Evolutionary conservation across 2,113 vertebrate species (phyloP), one percentile per base, ranked within the genome.

Genomic region (Macaca nemestrina): DNA sequence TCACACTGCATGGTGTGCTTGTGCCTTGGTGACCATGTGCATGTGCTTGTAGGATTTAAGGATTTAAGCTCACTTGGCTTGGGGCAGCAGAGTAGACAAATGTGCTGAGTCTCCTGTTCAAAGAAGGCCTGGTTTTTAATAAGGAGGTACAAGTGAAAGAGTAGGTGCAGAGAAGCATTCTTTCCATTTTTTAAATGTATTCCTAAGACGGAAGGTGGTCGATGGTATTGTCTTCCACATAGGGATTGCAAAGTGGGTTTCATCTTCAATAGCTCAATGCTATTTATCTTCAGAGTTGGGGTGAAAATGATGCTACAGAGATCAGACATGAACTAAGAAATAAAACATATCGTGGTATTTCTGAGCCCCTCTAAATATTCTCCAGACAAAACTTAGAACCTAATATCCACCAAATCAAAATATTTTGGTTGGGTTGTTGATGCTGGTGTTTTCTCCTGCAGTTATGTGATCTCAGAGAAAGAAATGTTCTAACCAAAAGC

Each of bases 231-330:
- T 1, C 20, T 17, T 80, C 18, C n/a, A 48, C 45, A 1, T 4
- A 59, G 14, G 35, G 81, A 88, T n/a, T 80, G 64, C 6, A 40
- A 79, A 1, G 8, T 78, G 75, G 30, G 11, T 92, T 90, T 93
- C 32, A 2, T 2, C 8, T 85, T 85, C n/a, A 79, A 64, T 40
- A 72, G 38, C 23, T 73, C 32, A 50, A 45, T 55, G 35, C 50
- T 68, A 38, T 32, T 25, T 27, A 52, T 88, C 59, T 2, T 89
- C 48, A 43, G 70, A 64, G 7, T 0, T 76, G 4, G 8, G 50
- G 8, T 0, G 0, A 43, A 78, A 78, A 92, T 61, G 0, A 0
- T 18, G 82, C 30, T 23, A 38, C 0, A 89, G 14, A 73, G 10
- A 82, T 8, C 12, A 73, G 10, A 82, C 16, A 16, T 0, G 38